Base-by-base conservation (phyloP, 1,140 invertebrate species). In the Musca vetustissima region DNA sequence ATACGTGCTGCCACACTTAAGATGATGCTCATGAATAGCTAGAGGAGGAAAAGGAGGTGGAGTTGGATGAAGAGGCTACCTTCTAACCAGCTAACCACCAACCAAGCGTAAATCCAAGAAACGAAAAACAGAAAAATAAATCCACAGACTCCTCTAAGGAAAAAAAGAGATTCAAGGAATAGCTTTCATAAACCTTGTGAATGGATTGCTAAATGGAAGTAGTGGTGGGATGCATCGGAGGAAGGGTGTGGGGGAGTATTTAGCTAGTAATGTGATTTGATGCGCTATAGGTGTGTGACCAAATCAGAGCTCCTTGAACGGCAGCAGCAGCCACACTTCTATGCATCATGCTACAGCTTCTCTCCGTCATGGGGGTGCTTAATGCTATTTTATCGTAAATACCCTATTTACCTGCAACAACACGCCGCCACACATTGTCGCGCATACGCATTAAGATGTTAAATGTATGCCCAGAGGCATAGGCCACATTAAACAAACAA, bases 1-100 rank as follows among this genome's bases (percentile, higher is more conserved):
- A 49, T 50, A 68, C 67, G 67, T 68, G 67, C n/a, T 47, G 43
- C 47, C 57, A 59, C 67, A 68, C 57, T 61, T n/a, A 68, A 68
- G 67, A 50, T 19, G 61, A 36, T 22, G 24, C 19, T 59, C 22
- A 59, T 13, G n/a, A 47, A 49, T 13, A 36, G 21, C 28, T 32
- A 43, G 32, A 19, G 24, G 36, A 59, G 13, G 6, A 14, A 21
- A 57, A 57, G 53, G 28, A 22, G 11, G n/a, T n/a, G n/a, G n/a
- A n/a, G n/a, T n/a, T n/a, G n/a, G n/a, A n/a, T n/a, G n/a, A n/a
- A n/a, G n/a, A n/a, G n/a, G n/a, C n/a, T n/a, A n/a, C n/a, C n/a
- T n/a, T n/a, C n/a, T n/a, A n/a, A n/a, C n/a, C n/a, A n/a, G n/a
- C 28, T 28, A 8, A 8, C 28, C 3, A 8, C 8, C 28, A 28